These are phyloP conservation scores for Rhinella marina DNA, from an alignment of 2,797 vertebrate genomes.

Conservation along the genomic window DNA sequence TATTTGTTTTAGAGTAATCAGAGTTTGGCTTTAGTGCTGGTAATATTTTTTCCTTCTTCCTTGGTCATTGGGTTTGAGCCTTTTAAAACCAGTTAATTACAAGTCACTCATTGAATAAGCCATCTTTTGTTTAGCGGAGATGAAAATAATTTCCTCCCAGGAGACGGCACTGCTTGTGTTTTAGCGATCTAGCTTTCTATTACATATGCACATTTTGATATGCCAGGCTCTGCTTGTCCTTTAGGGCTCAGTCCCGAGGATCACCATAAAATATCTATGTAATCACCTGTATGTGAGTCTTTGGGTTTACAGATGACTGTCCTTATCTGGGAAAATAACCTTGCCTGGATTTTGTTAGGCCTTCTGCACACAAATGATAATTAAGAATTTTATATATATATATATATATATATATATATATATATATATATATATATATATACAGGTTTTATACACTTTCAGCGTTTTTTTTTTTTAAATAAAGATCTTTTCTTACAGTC, in stretches of 20 bases:
- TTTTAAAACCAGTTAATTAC: constrained; percentile 8
- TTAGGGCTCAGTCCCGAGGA: background rate
- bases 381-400: too few species aligned
- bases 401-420: too few species aligned
- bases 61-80: background rate
- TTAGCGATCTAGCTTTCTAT: constrained; percentile 5
- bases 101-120: background rate
- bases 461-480: too few species aligned
- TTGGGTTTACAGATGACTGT: background rate
- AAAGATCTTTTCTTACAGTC: too few species aligned
- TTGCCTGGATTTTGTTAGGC: background rate
- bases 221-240: background rate
- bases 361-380: background rate
- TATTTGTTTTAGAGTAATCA: constrained; percentile 11
- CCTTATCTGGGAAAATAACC: too few species aligned
- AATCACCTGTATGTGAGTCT: background rate
- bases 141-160: constrained; percentile 27
- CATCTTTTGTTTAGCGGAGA: constrained; percentile 23
- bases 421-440: too few species aligned
- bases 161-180: background rate
- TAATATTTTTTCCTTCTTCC: constrained; percentile 3
- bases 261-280: too few species aligned
- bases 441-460: too few species aligned
- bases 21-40: constrained; percentile 2
- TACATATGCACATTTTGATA: background rate